These are phyloP conservation scores for Erebia ligea DNA, from an alignment of 2,888 invertebrate genomes.

Conservation along the genomic window DNA sequence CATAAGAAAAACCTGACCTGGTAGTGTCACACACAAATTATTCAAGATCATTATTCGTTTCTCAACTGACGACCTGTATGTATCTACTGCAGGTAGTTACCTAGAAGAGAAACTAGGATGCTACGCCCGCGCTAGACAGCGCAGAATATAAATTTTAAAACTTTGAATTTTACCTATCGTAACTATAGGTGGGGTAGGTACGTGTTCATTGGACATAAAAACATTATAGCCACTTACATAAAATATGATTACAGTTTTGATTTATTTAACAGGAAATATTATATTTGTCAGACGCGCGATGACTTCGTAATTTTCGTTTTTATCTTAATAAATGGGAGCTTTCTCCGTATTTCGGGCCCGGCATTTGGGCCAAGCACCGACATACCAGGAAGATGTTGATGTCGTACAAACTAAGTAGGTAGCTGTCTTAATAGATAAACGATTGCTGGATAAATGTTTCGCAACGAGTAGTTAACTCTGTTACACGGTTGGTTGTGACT, in stretches of 20 bases:
- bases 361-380: constrained; percentile 58
- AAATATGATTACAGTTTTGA: constrained; percentile 24
- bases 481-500: no score
- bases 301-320: constrained; percentile 46
- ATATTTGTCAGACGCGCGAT: constrained; percentile 55
- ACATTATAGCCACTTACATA: constrained; percentile 11
- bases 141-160: no score
- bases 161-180: no score
- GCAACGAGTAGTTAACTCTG: no score
- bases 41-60: no score
- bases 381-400: constrained; percentile 62
- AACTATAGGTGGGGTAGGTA: neutral
- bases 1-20: no score
- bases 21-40: no score
- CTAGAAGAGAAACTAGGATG: no score
- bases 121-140: no score
- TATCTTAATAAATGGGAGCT: constrained; percentile 53
- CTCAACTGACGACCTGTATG: no score
- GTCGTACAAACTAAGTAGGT: neutral
- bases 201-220: constrained; percentile 6
- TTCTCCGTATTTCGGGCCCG: constrained; percentile 74
- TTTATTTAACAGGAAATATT: constrained; percentile 59
- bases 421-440: neutral
- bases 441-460: neutral
- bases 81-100: no score